Base-by-base conservation (phyloP, 2,797 vertebrate genomes). In the Galaxias olidus region DNA sequence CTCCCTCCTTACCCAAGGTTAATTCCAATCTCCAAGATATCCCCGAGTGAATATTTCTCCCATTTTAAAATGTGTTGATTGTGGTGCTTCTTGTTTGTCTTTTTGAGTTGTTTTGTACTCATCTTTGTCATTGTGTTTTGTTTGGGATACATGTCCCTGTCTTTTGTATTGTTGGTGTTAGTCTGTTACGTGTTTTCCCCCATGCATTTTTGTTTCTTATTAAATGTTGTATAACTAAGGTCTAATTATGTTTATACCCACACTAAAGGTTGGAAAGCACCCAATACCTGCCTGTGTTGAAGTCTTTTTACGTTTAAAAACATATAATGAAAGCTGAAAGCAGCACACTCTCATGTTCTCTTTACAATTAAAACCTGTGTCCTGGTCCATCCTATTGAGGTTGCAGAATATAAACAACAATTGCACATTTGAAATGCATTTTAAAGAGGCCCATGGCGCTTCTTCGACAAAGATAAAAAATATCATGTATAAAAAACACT, bases 1-100 rank as follows among this genome's bases (percentile, higher is more conserved):
- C 12, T 71, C 43, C 55, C 15, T 65, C 63, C 46, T 83, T 51
- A 63, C 64, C 71, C 59, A 75, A 93, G 91, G 90, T 72, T 93
- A 81, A 85, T 61, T 65, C 69, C 65, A 46, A 59, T 40, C 17
- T 59, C 63, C 50, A 58, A 65, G 63, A 68, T 66, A 11, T 64
- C 76, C 69, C 69, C 59, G 62, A 66, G 75, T 80, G 78, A 80
- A 86, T 65, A 68, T 71, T 12, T 9, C 54, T 61, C 69, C 55
- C 9, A 63, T 58, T 67, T 67, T 50, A 43, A 71, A 20, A 69
- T 73, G 56, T 74, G 55, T 81, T 68, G 41, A 40, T 17, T 82
- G 69, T 75, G 57, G 70, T 77, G 61, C 79, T 65, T 79, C 69
- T 70, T 66, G 49, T 79, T 72, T 48, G 55, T 64, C 62, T 64